Conservation (phyloP, 2,888 invertebrate species). For the Ochropleura leucogaster region DNA sequence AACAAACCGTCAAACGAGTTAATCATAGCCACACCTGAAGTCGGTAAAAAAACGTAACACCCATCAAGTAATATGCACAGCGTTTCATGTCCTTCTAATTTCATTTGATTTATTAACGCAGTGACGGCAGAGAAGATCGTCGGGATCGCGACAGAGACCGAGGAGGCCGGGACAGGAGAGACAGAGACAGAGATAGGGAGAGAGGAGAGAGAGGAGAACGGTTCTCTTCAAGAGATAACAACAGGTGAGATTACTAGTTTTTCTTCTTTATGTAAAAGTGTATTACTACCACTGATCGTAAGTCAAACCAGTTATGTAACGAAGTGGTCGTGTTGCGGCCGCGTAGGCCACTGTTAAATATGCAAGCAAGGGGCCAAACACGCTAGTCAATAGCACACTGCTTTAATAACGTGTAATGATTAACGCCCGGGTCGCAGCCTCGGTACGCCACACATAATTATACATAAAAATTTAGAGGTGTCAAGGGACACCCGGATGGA, state of each 20-base stretch:
- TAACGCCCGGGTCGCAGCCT: too few species aligned
- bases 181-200: conserved; percentile 72
- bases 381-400: too few species aligned
- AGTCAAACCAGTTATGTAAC: not conserved
- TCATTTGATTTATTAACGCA: not conserved
- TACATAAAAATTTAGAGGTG: too few species aligned
- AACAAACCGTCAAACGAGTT: not conserved
- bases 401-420: too few species aligned
- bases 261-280: not conserved
- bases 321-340: not conserved
- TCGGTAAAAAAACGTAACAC: not conserved
- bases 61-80: not conserved
- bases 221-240: conserved; percentile 75
- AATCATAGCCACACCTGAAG: not conserved
- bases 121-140: conserved; percentile 61
- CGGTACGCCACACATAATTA: too few species aligned
- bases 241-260: conserved; percentile 60
- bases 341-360: too few species aligned
- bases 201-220: conserved; percentile 68
- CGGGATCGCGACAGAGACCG: conserved; percentile 66
- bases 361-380: too few species aligned
- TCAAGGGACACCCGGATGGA: too few species aligned
- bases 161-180: conserved; percentile 63
- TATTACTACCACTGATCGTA: not conserved
- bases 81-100: not conserved